A percentile compares a stretch with the other conserved stretches of the same genome.
Conservation (phyloP, 2,888 invertebrate genomes). For the Euspilapteryx auroguttella region DNA sequence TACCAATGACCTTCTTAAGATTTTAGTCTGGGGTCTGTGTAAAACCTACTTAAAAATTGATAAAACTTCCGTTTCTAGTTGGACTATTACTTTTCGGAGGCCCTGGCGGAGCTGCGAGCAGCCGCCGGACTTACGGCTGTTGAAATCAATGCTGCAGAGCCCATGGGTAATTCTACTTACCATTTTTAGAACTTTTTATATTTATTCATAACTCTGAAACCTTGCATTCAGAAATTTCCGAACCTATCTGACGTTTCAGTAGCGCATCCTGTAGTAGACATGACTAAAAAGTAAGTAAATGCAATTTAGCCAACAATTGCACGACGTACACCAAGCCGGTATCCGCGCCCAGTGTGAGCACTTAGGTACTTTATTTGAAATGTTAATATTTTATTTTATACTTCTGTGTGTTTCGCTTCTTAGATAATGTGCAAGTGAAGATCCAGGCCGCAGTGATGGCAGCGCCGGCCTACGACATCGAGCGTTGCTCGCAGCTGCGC, state of each 20-base stretch:
- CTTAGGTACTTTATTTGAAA: not conserved
- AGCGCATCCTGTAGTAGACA: too few species aligned
- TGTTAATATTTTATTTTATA: not conserved
- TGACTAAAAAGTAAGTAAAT: too few species aligned
- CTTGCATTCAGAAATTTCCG: too few species aligned
- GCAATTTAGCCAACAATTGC: too few species aligned
- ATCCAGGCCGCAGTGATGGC: constrained; percentile 41
- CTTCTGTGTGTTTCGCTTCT: constrained; percentile 5
- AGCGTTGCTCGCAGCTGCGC: constrained; percentile 8
- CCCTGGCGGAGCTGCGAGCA: constrained; percentile 36
- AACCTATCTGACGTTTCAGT: too few species aligned
- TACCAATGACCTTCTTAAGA: too few species aligned
- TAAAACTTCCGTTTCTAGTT: constrained; percentile 30
- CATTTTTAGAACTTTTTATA: too few species aligned
- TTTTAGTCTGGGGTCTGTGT: too few species aligned
- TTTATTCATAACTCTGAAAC: too few species aligned
- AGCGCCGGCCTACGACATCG: constrained; percentile 31
- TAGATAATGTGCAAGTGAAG: constrained; percentile 36
- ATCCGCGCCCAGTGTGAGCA: too few species aligned
- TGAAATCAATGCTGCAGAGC: constrained; percentile 23
- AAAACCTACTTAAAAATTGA: too few species aligned
- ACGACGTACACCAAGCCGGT: too few species aligned
- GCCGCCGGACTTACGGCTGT: constrained; percentile 38
- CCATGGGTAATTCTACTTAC: constrained; percentile 32
- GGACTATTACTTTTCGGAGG: constrained; percentile 35